These are phyloP conservation scores for Saguinus imperator DNA, from an alignment of 2,113 vertebrate species.

Conservation along the genomic window DNA sequence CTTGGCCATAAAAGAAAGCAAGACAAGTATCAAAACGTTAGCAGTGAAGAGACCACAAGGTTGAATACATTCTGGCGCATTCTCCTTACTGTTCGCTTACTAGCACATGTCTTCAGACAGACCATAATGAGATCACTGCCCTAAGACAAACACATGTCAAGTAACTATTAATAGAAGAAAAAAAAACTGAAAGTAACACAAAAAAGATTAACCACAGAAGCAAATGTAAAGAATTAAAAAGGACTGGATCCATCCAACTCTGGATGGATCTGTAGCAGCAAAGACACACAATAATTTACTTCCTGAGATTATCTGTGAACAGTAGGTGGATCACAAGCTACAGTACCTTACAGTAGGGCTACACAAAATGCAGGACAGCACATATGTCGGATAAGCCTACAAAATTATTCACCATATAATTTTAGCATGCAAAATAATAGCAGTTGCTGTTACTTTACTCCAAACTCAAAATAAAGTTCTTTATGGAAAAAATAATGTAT, in stretches of 20 bases:
- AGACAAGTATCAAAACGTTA: not conserved
- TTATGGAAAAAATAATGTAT: not conserved
- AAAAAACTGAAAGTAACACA: not conserved
- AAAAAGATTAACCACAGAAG: not conserved
- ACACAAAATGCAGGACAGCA: not conserved
- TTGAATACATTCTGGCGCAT: not conserved
- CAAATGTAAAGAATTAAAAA: not conserved
- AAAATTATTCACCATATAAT: not conserved
- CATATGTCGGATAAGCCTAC: not conserved
- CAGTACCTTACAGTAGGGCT: not conserved
- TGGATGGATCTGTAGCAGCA: not conserved
- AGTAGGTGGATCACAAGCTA: not conserved
- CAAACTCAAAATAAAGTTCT: not conserved
- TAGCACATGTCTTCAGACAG: not conserved
- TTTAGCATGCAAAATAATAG: constrained; percentile 1
- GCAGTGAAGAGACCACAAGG: not conserved
- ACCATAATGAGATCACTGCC: not conserved
- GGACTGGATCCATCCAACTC: not conserved
- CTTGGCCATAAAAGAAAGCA: not conserved
- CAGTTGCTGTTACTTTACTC: not conserved
- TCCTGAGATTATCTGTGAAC: not conserved
- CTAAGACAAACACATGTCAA: not conserved
- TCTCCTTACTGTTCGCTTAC: not conserved
- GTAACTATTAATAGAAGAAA: not conserved
- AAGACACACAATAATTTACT: not conserved